Percentiles rank a stretch among this genome's conserved stretches.
phyloP scores from a whole-genome alignment of 37 sponge, comb jelly and placozoan genomes.

The Eunapius fragilis region DNA sequence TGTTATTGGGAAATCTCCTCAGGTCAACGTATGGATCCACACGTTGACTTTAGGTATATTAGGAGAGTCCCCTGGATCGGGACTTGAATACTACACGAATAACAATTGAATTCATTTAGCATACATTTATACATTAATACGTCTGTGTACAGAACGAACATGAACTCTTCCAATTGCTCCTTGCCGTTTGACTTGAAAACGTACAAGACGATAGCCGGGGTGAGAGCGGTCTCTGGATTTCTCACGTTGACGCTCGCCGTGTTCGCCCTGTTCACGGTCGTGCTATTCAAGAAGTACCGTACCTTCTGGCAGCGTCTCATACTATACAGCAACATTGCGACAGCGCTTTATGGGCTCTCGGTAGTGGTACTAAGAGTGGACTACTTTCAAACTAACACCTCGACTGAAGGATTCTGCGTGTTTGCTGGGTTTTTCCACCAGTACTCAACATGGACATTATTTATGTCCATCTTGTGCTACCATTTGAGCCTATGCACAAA shows the following conservation, averaged over 20 bases:
- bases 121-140: too few species aligned
- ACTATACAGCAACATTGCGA: constrained; percentile 75
- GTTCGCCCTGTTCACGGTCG: constrained; percentile 3
- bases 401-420: constrained; percentile 1
- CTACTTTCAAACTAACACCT: neutral
- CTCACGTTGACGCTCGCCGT: neutral
- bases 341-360: constrained; percentile 30
- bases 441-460: constrained; percentile 30
- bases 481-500: constrained; percentile 43
- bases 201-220: neutral
- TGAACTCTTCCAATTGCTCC: neutral
- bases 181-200: neutral
- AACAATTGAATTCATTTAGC: too few species aligned
- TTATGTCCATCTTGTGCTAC: constrained; percentile 36
- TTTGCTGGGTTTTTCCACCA: constrained; percentile 42
- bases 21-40: too few species aligned
- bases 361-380: constrained; percentile 17
- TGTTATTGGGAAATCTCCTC: too few species aligned
- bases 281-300: constrained; percentile 79
- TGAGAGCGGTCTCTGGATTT: neutral
- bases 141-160: too few species aligned
- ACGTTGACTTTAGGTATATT: too few species aligned
- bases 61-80: too few species aligned
- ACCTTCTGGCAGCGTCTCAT: constrained; percentile 83
- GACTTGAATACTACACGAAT: too few species aligned